Base-by-base conservation (phyloP, 1,140 invertebrate species). In the Pachypeltis micranthus region DNA sequence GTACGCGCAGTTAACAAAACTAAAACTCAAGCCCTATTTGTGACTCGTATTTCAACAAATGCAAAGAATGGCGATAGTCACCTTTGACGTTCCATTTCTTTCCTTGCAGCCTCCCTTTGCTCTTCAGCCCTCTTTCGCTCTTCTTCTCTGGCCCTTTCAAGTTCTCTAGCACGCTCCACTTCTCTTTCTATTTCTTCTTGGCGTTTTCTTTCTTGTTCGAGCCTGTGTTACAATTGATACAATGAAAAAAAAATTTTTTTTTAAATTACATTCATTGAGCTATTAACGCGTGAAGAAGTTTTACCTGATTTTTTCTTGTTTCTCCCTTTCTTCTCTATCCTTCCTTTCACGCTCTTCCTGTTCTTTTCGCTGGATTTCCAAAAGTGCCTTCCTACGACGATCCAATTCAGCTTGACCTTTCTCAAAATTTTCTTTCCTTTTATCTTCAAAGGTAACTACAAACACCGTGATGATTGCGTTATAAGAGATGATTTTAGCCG, bases 381-480 rank as follows among this genome's bases (percentile, higher is more conserved):
- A 75, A 1, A 97, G 73, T 31, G 93, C 82, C 71, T 93, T 91
- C 31, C 96, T 78, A 61, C 96, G 77, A 64, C 91, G 79, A 71
- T 99, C 96, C 51, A 99, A 76, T 77, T 98, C 96, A 0, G 95
- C 95, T 74, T 99, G 93, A 1, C 96, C 96, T 72, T 96, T 93
- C 63, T 96, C 95, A 78, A 93, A 96, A 76, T 98, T 99, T 75
- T 98, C 94, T 74, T 93, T 90, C 23, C 96, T 80, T 74, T 93
- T 92, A 74, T 98, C 96, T 75, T 99, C 96, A 76, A 98, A 98
- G 1, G 93, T 91, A 60, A 85, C 87, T 84, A 72, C 27, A 74
- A 73, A 63, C 34, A 66, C 55, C 25, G 19, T 1, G 24, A 62
- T 62, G 1, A 39, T 7, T 10, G 7, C 16, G 31, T 16, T 10